Conservation (phyloP, 2,888 invertebrate species). For the Crossocerus cetratus region DNA sequence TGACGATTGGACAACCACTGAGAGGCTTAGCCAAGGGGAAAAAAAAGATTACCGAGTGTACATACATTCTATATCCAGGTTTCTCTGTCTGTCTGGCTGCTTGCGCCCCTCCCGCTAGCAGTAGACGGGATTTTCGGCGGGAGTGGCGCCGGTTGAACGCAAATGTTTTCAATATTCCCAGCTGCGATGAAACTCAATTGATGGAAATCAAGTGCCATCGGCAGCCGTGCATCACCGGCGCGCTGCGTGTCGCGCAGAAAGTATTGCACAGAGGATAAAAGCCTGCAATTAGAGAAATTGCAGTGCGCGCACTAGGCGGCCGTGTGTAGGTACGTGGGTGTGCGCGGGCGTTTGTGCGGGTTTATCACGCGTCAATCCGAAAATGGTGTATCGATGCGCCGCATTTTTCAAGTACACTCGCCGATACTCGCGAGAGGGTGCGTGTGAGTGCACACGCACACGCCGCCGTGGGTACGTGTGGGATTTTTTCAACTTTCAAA, state of each 20-base stretch:
- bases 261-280: conserved; percentile 53
- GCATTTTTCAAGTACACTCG: conserved; percentile 57
- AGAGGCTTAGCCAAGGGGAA: not conserved
- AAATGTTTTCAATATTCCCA: conserved; percentile 60
- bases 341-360: conserved; percentile 16
- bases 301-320: conserved; percentile 25
- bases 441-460: too few species aligned
- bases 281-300: conserved; percentile 63
- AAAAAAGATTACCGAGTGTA: conserved; percentile 28
- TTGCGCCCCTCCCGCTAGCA: conserved; percentile 7
- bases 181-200: conserved; percentile 60
- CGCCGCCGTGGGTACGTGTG: conserved; percentile 29
- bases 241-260: conserved; percentile 47
- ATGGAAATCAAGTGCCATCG: conserved; percentile 59
- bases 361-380: conserved; percentile 57
- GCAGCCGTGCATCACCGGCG: conserved; percentile 11
- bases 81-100: too few species aligned
- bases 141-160: conserved; percentile 39
- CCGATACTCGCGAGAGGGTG: conserved; percentile 40
- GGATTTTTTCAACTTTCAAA: conserved; percentile 11
- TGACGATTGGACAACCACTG: not conserved
- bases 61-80: conserved; percentile 21
- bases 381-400: conserved; percentile 56
- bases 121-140: conserved; percentile 19
- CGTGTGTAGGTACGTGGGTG: conserved; percentile 3